Conservation (phyloP, 2,113 vertebrate species). For the Eidolon helvum region DNA sequence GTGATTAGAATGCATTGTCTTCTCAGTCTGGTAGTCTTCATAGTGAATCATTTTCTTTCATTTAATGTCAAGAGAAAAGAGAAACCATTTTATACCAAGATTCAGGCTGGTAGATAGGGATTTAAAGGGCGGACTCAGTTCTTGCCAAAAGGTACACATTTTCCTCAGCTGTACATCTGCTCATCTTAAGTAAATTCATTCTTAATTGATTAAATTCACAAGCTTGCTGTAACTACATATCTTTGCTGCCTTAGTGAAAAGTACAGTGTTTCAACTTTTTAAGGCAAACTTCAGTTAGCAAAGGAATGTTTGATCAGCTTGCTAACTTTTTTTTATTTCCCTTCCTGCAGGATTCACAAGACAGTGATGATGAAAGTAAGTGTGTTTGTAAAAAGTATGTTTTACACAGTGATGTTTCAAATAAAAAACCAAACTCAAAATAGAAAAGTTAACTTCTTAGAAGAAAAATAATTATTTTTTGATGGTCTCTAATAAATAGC, state of each 20-base stretch:
- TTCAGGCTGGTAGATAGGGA: neutral
- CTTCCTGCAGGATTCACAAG: slow-evolving; percentile 92
- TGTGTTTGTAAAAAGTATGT: neutral
- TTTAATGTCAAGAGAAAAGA: neutral
- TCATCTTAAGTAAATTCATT: neutral
- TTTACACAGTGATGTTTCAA: neutral
- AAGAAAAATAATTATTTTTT: neutral
- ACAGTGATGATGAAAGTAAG: slow-evolving; percentile 99
- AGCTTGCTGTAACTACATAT: neutral
- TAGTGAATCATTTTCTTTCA: slow-evolving; percentile 9
- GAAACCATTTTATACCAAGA: neutral
- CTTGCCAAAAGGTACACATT: neutral
- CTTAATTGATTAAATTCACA: neutral
- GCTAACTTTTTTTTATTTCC: slow-evolving; percentile 39
- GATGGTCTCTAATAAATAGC: neutral
- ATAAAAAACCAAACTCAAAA: neutral
- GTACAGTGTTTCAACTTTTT: slow-evolving; percentile 23
- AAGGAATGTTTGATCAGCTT: neutral
- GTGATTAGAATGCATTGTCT: slow-evolving; percentile 27
- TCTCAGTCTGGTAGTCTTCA: neutral
- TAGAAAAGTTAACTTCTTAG: neutral
- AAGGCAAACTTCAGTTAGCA: slow-evolving; percentile 3
- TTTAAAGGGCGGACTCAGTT: neutral
- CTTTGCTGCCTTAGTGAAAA: slow-evolving; percentile 1
- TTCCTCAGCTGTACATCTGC: neutral